These are phyloP conservation scores for Drosophila ironensis DNA, from an alignment of 1,140 invertebrate genomes.

Conservation along the genomic window DNA sequence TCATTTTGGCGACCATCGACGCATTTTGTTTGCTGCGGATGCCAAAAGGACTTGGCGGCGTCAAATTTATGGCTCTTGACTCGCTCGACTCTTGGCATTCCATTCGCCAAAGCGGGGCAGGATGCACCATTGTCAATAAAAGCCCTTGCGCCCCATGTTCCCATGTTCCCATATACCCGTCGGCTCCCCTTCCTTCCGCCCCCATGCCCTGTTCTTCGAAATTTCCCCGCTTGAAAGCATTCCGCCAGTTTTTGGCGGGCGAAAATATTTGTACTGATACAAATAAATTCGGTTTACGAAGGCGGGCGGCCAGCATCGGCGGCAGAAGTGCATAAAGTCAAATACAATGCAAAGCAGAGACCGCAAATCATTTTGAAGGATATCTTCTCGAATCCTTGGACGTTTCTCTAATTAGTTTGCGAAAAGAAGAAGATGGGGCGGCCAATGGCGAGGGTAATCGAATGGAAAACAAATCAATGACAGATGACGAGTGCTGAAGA, in stretches of 20 bases:
- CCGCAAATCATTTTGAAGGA: conserved; percentile 23
- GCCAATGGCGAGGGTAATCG: background rate
- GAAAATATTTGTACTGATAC: conserved; percentile 6
- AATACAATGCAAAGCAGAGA: background rate
- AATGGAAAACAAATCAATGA: conserved; percentile 22
- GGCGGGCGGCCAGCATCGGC: no score
- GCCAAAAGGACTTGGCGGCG: conserved; percentile 50
- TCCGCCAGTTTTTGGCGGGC: conserved; percentile 6
- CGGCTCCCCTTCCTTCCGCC: background rate
- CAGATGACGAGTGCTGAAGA: conserved; percentile 6
- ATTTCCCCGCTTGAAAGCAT: conserved; percentile 8
- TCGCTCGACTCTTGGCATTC: conserved; percentile 37
- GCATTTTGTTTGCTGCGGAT: conserved; percentile 48
- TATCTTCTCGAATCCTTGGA: conserved; percentile 1
- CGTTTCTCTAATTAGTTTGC: background rate
- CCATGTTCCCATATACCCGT: no score
- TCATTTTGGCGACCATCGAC: conserved; percentile 28
- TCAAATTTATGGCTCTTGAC: conserved; percentile 51
- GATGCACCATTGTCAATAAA: conserved; percentile 37
- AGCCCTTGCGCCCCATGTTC: conserved; percentile 3
- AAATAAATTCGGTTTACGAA: background rate
- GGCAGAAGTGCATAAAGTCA: conserved; percentile 24
- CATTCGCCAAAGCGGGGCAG: conserved; percentile 3
- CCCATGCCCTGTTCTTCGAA: no score
- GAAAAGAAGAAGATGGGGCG: background rate